Base-by-base conservation (phyloP, 2,113 vertebrate genomes). In the Ciconia maguari region DNA sequence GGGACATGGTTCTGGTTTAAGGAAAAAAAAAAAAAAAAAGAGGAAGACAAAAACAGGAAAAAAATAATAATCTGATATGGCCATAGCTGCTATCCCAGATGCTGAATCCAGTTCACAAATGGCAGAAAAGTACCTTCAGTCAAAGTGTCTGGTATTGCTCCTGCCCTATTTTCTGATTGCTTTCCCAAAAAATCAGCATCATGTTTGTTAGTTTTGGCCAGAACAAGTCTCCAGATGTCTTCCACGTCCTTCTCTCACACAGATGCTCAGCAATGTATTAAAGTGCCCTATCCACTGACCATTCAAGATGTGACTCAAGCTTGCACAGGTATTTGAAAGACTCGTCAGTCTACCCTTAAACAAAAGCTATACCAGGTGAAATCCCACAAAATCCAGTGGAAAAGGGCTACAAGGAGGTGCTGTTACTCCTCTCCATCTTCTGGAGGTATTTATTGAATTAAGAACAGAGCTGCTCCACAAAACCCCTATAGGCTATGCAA, bases 181-280 rank as follows among this genome's bases (percentile, higher is more conserved):
- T 83, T 93, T 84, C 74, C 94, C 49, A 92, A 95, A 93, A 82
- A 46, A 69, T 36, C 61, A 93, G 61, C 93, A 81, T 70, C 16
- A 5, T 55, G 42, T 93, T 95, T 93, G 71, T 94, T 97, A 65
- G 74, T 94, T 89, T 94, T 95, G 95, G 89, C 93, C 58, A 92
- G 74, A 92, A 14, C 4, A 65, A 79, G 41, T 76, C 83, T 94
- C 89, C 92, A 96, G 77, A 94, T 95, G 84, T 76, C 70, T 71
- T 93, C 87, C 54, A 70, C 0, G 0, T 83, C 48, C 76, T 81
- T 72, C 60, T 94, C 71, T 81, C 80, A 89, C 93, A 90, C 65
- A 57, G 44, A 71, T 2, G 6, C 44, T 90, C 80, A 52, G 66
- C 58, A 95, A 51, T 10, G 7, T 19, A 20, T 42, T 66, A 1